Evolutionary conservation across 2,888 invertebrate genomes (phyloP), one percentile per base, ranked within the genome.

Genomic region (Nasonovia ribisnigri): DNA sequence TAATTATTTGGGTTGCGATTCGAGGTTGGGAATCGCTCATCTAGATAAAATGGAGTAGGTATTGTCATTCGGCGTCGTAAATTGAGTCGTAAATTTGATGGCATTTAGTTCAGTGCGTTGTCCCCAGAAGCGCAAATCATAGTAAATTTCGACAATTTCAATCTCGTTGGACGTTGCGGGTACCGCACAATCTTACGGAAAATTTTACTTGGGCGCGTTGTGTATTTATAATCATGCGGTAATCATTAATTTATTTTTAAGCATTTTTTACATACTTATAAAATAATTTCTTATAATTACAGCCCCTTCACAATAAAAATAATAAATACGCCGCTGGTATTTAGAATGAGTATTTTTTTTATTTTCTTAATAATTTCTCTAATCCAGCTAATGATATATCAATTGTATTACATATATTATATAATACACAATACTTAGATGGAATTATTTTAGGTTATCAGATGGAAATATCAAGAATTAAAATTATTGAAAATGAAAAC

Each of bases 401-500:
- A n/a, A 77, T 77, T 77, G 20, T 36, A 77, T 20, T 77, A 36
- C 8, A 57, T 57, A 57, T 57, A 26, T 57, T 57, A 57, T 57
- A 57, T 57, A 8, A 10, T 57, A 8, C 57, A 20, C 3, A 77
- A 77, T 77, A 77, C 8, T 77, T 20, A 6, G 16, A 67, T 16
- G 16, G n/a, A 6, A n/a, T 90, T 42, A 77, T 51, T 36, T 89
- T 57, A 93, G 93, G 26, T 93, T 86, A 93, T 48, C 90, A 90
- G 42, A 90, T 93, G 29, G 93, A 93, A 93, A 57, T 93, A 29
- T 29, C 93, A 57, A 93, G 93, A 60, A 86, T 90, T 42, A 84
- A 90, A 93, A 90, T 48, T 36, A 86, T 93, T 46, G 93, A 93
- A 93, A 54, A 93, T 3, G 93, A 93, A 90, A 93, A 93, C 24